phyloP scores from a whole-genome alignment of 2,113 vertebrate genomes.

The Anarrhichthys ocellatus region DNA sequence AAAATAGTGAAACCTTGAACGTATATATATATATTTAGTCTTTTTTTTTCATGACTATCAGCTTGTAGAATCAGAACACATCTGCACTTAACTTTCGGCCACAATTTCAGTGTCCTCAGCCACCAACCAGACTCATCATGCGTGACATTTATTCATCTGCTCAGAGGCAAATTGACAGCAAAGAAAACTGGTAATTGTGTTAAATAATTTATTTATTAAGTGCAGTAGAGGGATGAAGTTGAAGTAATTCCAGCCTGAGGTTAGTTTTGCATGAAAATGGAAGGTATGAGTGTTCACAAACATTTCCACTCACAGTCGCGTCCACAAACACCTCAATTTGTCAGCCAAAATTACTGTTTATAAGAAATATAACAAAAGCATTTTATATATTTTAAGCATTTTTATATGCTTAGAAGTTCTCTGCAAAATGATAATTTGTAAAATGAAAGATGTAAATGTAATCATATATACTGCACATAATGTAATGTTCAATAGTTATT shows the following conservation, averaged over 20 bases:
- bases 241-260: slow-evolving; percentile 21
- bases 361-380: background rate
- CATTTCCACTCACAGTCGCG: background rate
- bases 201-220: slow-evolving; percentile 18
- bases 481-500: background rate
- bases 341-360: background rate
- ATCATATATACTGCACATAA: background rate
- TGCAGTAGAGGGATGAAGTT: slow-evolving; percentile 5
- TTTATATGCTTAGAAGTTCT: background rate
- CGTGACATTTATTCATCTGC: slow-evolving; percentile 34
- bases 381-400: background rate
- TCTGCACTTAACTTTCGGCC: slow-evolving; percentile 4
- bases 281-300: slow-evolving; percentile 14
- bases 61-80: background rate
- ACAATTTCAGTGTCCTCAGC: slow-evolving; percentile 5
- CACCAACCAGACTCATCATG: slow-evolving; percentile 18
- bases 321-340: background rate
- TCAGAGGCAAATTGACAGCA: slow-evolving; percentile 26
- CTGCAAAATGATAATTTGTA: background rate
- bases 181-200: slow-evolving; percentile 20
- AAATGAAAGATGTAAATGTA: background rate
- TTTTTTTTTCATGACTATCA: background rate
- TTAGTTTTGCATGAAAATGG: slow-evolving; percentile 21
- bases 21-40: background rate
- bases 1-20: background rate